Base-by-base conservation (phyloP, 2,888 invertebrate species). In the Drosophila ezoana region DNA sequence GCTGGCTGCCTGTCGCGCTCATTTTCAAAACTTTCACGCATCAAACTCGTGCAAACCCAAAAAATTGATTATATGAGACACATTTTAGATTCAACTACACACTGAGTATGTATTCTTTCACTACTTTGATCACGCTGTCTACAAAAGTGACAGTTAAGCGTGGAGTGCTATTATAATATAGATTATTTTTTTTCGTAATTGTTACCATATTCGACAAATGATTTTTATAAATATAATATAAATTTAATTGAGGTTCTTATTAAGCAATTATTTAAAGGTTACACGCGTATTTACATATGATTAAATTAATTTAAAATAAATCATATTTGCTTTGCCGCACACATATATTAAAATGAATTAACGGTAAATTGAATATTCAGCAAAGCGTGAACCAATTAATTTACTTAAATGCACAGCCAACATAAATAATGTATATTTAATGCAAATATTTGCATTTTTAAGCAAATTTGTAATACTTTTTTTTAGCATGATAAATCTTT, bases 371-470 rank as follows among this genome's bases (percentile, higher is more conserved):
- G 56, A 62, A 58, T 56, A 62, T 54, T 60, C n/a, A 63, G 57
- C 37, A 59, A 57, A 47, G 66, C 48, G 40, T 58, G n/a, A 63
- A 54, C 0, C 60, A 64, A 72, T 72, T 63, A 64, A 53, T 71
- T 71, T 49, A 56, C 35, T 53, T 40, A 51, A 74, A 43, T 56
- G 33, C 37, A 62, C 20, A 18, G 8, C 4, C 20, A 54, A 37
- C 3, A 58, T 28, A 51, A 32, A 67, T 18, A 20, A 10, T 47
- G 28, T 40, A 43, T 8, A 8, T 2, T 43, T 10, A 18, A 16
- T 20, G 63, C 40, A 48, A 54, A 59, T 43, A 73, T 69, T 63
- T 56, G 53, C 63, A 63, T 45, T 54, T 44, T 53, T 33, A 32
- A 18, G 33, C 20, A 44, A 41, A 33, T 51, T 38, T 58, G 41